Evolutionary conservation across 2,797 vertebrate genomes (phyloP).

Genomic region (Smutsia temminckii): DNA sequence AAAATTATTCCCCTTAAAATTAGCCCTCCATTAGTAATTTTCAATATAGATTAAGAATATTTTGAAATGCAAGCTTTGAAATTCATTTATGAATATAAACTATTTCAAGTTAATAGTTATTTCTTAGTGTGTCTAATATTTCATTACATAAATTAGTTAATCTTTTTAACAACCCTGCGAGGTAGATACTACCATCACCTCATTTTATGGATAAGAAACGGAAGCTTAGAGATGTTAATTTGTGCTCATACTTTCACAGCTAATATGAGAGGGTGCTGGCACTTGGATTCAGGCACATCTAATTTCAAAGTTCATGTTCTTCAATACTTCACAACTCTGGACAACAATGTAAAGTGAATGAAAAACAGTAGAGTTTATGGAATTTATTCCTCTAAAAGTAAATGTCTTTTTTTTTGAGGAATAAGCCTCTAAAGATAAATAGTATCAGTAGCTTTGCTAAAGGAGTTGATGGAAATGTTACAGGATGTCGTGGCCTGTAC

Average conservation of each 20-base stretch:
- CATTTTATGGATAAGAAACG: not conserved
- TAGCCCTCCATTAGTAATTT: not conserved
- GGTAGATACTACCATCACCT: not conserved
- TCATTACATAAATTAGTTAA: not conserved
- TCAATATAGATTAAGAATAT: constrained; percentile 8
- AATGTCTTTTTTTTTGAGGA: not conserved
- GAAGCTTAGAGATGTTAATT: not conserved
- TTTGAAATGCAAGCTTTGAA: constrained; percentile 11
- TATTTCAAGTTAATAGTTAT: not conserved
- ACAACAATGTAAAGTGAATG: not conserved
- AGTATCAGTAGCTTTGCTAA: not conserved
- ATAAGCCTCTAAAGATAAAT: not conserved
- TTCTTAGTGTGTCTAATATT: not conserved
- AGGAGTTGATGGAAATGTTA: not conserved
- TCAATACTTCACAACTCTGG: not conserved
- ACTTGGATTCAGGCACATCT: not conserved
- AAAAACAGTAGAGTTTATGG: not conserved
- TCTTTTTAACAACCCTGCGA: not conserved
- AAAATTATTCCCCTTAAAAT: not conserved
- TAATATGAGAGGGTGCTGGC: too few relatives aligned
- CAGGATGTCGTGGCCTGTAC: not conserved
- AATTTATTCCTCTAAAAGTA: not conserved
- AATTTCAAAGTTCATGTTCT: not conserved
- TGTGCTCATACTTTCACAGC: not conserved
- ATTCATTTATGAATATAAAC: constrained; percentile 6